Conservation (phyloP, 2,797 vertebrate species). For the Acanthis flammea region DNA sequence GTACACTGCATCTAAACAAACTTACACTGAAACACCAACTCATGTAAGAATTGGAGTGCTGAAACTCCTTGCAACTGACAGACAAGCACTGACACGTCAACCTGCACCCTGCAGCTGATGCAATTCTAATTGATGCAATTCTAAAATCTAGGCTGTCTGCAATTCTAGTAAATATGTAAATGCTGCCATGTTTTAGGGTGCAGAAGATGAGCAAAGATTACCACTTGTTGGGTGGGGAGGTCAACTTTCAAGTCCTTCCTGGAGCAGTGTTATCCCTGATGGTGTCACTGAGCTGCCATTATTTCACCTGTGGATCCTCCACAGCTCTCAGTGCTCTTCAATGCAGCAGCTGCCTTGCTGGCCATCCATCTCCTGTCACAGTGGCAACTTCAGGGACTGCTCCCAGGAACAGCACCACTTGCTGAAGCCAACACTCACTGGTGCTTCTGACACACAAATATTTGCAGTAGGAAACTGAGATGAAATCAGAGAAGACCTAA, state of each 20-base stretch:
- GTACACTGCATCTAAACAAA: not conserved
- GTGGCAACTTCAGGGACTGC: not conserved
- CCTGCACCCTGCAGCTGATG: not conserved
- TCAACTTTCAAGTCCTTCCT: not conserved
- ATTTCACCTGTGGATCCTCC: not conserved
- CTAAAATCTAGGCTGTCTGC: not conserved
- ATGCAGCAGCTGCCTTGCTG: not conserved
- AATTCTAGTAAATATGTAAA: not conserved
- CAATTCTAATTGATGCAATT: no score
- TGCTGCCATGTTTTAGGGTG: not conserved
- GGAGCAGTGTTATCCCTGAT: accelerated
- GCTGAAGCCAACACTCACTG: not conserved
- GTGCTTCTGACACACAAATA: not conserved
- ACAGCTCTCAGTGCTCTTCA: not conserved
- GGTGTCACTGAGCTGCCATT: not conserved
- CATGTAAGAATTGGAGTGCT: accelerated
- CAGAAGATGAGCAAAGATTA: not conserved
- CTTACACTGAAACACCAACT: not conserved
- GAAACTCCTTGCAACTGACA: not conserved
- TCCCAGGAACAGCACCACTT: not conserved
- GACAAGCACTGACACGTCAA: not conserved
- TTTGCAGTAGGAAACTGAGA: not conserved
- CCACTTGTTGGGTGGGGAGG: not conserved
- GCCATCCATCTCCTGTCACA: not conserved
- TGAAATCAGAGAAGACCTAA: not conserved